Percentiles rank a stretch among this genome's conserved stretches.
These are phyloP conservation scores for Hozukius guyotensis DNA, from an alignment of 2,797 vertebrate genomes.

Conservation along the genomic window DNA sequence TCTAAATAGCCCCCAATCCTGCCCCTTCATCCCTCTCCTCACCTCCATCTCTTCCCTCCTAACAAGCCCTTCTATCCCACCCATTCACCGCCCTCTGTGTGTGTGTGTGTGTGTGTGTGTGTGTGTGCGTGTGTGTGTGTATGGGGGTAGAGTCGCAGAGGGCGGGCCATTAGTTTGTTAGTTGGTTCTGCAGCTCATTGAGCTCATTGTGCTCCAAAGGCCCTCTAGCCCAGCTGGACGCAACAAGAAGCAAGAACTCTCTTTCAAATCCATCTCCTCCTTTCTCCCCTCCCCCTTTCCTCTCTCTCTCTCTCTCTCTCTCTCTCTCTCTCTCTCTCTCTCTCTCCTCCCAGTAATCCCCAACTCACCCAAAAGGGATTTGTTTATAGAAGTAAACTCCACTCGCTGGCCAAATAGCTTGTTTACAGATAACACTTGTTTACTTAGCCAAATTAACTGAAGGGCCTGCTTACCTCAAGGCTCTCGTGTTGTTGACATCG, in stretches of 20 bases:
- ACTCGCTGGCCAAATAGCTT: slow-evolving; percentile 52
- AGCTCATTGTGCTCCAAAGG: slow-evolving; percentile 77
- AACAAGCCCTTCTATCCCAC: slow-evolving; percentile 55
- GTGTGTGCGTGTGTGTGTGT: slow-evolving; percentile 21
- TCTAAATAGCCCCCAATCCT: slow-evolving; percentile 51
- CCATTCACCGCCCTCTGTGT: slow-evolving; percentile 47
- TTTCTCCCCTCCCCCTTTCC: not conserved
- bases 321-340: slow-evolving; percentile 1
- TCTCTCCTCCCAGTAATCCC: slow-evolving; percentile 59
- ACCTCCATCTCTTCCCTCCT: slow-evolving; percentile 46
- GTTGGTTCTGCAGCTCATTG: slow-evolving; percentile 75
- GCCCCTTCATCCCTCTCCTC: slow-evolving; percentile 31
- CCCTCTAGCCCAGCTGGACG: slow-evolving; percentile 78
- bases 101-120: slow-evolving; percentile 23
- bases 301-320: slow-evolving; percentile 4
- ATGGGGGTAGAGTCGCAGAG: slow-evolving; percentile 44
- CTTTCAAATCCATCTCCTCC: slow-evolving; percentile 56
- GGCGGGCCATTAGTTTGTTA: slow-evolving; percentile 78
- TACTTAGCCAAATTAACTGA: slow-evolving; percentile 54
- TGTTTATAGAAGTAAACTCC: slow-evolving; percentile 68
- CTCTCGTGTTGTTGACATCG: slow-evolving; percentile 63
- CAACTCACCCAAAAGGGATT: slow-evolving; percentile 63
- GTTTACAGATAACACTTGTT: slow-evolving; percentile 62
- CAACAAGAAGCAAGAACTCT: slow-evolving; percentile 70
- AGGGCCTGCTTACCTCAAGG: slow-evolving; percentile 46